phyloP scores from a whole-genome alignment of 2,113 vertebrate genomes.

The Hystrix cristata region DNA sequence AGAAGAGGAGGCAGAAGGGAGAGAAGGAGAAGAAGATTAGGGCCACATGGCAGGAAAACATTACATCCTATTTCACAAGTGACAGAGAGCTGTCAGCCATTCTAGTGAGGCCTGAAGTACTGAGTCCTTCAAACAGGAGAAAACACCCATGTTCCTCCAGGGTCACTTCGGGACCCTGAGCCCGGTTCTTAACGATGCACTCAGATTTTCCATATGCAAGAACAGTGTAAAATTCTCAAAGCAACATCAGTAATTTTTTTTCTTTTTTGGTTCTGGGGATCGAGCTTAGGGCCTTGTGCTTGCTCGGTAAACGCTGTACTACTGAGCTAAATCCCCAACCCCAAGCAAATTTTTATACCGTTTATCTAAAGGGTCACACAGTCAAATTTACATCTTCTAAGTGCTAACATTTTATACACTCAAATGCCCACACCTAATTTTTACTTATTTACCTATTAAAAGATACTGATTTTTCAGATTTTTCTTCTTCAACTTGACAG shows the following conservation, averaged over 20 bases:
- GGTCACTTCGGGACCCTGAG: neutral
- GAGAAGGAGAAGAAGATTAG: conserved; percentile 32
- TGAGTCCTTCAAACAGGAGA: neutral
- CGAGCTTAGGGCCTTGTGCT: no score
- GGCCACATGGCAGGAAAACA: neutral
- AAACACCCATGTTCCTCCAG: neutral
- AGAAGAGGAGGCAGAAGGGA: neutral
- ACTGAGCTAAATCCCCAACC: neutral
- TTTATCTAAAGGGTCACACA: neutral
- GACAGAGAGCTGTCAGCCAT: neutral
- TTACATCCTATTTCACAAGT: neutral
- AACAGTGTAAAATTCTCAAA: neutral
- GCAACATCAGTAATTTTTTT: neutral
- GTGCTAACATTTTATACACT: conserved; percentile 10
- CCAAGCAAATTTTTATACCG: neutral
- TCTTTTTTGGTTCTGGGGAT: no score
- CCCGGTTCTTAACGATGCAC: neutral
- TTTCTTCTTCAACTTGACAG: conserved; percentile 46
- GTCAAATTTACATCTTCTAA: conserved; percentile 29
- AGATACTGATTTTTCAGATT: neutral
- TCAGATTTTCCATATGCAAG: conserved; percentile 1
- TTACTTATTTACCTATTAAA: conserved; percentile 51
- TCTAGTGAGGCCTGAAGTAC: neutral
- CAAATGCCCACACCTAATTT: neutral
- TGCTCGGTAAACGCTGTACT: no score